These are phyloP conservation scores for Tribolium madens DNA, from an alignment of 1,140 invertebrate species.

Conservation along the genomic window DNA sequence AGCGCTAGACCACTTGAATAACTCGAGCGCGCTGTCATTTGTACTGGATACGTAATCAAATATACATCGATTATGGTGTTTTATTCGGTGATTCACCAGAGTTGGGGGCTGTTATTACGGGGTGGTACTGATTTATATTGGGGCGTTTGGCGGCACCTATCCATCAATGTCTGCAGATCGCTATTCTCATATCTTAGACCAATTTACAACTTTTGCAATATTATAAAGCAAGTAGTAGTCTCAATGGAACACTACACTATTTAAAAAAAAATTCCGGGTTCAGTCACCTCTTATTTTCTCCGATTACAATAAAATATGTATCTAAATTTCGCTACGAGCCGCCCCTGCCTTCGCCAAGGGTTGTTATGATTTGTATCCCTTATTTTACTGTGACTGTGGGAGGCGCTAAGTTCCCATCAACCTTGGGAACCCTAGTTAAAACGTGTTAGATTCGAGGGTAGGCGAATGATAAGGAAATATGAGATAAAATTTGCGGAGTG, in stretches of 20 bases:
- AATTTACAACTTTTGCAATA: neutral
- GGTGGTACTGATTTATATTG: conserved; percentile 45
- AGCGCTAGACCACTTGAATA: conserved; percentile 39
- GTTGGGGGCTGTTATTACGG: conserved; percentile 31
- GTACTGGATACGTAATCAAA: conserved; percentile 55
- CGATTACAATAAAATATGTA: no score
- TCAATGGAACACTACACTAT: no score
- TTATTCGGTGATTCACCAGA: conserved; percentile 56
- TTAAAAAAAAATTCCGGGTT: no score
- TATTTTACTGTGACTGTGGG: conserved; percentile 54
- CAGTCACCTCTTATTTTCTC: no score
- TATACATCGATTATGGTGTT: conserved; percentile 59
- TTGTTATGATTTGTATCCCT: conserved; percentile 58
- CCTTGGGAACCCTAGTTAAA: conserved; percentile 52
- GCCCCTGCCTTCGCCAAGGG: conserved; percentile 49
- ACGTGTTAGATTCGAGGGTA: conserved; percentile 52
- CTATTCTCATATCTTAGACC: neutral
- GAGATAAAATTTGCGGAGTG: conserved; percentile 48
- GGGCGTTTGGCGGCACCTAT: conserved; percentile 23
- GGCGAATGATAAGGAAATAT: conserved; percentile 41
- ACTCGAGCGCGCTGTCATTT: conserved; percentile 41
- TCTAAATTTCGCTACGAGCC: conserved; percentile 7
- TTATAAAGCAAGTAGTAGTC: no score
- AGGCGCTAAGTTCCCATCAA: conserved; percentile 54
- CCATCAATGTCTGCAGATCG: neutral